These are phyloP conservation scores for Tragelaphus buxtoni DNA, from an alignment of 2,113 vertebrate genomes.

Conservation along the genomic window DNA sequence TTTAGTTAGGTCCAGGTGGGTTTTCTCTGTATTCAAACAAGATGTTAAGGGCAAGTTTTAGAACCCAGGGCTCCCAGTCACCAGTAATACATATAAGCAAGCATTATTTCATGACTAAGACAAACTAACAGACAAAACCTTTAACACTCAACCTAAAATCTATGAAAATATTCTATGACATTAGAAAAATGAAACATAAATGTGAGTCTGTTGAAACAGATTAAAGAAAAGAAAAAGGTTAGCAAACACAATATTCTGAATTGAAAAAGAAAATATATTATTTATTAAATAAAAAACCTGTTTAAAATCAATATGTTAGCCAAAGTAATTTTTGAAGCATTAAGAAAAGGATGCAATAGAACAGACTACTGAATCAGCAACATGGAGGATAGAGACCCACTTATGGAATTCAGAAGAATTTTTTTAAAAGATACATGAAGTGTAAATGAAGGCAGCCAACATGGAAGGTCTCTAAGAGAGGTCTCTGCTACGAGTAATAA, in stretches of 20 bases:
- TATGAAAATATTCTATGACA: not conserved
- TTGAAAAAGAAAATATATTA: not conserved
- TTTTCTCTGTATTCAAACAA: not conserved
- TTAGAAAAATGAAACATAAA: not conserved
- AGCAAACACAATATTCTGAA: not conserved
- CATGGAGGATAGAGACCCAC: not conserved
- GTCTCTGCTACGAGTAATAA: not conserved
- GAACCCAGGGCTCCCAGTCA: not conserved
- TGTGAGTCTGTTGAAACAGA: not conserved
- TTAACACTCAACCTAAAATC: not conserved
- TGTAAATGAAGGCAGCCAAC: not conserved
- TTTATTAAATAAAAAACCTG: not conserved
- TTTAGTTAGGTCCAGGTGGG: not conserved
- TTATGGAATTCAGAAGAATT: not conserved
- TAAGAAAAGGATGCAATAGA: not conserved
- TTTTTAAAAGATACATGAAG: not conserved
- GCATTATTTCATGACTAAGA: not conserved
- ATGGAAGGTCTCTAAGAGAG: not conserved
- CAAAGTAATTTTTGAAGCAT: not conserved
- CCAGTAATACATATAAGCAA: not conserved
- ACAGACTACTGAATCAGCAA: not conserved
- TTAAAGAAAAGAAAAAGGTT: not conserved
- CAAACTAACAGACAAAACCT: not conserved
- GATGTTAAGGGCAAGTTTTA: not conserved
- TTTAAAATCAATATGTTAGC: not conserved